phyloP scores from a whole-genome alignment of 2,113 vertebrate species.

The Aythya baeri region DNA sequence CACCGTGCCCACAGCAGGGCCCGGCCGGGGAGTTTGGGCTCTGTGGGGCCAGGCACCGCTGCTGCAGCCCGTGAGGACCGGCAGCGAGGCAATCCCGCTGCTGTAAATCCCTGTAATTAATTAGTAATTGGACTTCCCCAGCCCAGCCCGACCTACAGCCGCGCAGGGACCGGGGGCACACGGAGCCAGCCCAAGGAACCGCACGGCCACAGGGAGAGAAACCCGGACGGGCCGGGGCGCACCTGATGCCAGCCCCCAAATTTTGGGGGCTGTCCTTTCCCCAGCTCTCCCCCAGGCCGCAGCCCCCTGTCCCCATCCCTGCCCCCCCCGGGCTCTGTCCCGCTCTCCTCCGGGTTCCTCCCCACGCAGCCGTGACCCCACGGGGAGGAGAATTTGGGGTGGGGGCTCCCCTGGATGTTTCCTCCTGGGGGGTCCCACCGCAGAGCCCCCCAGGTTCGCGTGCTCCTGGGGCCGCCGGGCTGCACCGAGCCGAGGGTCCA shows the following conservation, averaged over 20 bases:
- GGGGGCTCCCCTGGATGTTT: not conserved
- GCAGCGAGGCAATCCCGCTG: not conserved
- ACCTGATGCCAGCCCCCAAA: not conserved
- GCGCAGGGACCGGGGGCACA: accelerated
- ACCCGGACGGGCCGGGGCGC: not conserved
- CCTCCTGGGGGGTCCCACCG: too few relatives aligned
- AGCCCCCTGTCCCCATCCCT: not conserved
- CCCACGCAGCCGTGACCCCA: accelerated
- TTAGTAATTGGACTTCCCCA: not conserved
- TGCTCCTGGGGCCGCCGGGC: too few relatives aligned
- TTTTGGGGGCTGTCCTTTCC: not conserved
- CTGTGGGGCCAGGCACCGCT: not conserved
- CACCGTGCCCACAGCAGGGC: not conserved
- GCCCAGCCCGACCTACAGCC: not conserved
- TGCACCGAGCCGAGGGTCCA: too few relatives aligned
- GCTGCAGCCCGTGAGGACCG: not conserved
- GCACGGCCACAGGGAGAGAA: not conserved
- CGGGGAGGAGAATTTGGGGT: not conserved
- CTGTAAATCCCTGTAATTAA: not conserved
- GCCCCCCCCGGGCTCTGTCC: not conserved
- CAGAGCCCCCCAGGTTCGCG: too few relatives aligned
- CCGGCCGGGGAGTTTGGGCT: not conserved
- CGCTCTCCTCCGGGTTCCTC: not conserved
- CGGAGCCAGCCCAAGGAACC: not conserved
- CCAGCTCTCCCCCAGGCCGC: too few relatives aligned